Conservation (phyloP, 2,797 vertebrate species). For the Lerista edwardsae region DNA sequence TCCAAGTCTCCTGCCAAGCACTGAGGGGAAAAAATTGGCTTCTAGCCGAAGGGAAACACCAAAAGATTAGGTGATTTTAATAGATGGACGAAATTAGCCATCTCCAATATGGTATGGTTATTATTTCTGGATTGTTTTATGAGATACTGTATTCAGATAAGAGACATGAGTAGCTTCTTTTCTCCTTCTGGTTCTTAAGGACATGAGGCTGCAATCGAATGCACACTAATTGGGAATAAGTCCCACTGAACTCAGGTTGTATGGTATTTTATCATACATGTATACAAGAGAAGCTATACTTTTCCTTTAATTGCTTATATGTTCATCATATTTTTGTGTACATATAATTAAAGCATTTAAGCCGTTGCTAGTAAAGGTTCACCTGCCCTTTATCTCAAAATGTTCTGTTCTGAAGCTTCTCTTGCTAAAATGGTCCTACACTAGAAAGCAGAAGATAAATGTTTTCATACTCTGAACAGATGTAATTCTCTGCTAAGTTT, state of each 20-base stretch:
- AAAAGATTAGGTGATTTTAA: not conserved
- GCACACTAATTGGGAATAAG: not conserved
- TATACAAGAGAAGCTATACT: no score
- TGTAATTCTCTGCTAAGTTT: not conserved
- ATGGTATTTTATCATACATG: no score
- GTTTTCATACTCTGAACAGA: not conserved
- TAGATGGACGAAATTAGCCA: not conserved
- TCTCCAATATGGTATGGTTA: not conserved
- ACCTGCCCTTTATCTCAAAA: not conserved
- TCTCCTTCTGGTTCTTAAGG: not conserved
- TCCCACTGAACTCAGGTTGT: no score
- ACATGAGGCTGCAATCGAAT: not conserved
- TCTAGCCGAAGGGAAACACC: not conserved
- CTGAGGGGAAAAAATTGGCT: not conserved
- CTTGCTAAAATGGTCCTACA: conserved; percentile 15
- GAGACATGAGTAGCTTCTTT: not conserved
- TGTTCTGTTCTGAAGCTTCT: conserved; percentile 19
- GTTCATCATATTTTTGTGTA: no score
- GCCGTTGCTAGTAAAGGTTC: no score
- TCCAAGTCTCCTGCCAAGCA: conserved; percentile 28
- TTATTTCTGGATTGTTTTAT: not conserved
- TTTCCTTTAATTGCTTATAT: no score
- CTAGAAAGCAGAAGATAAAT: not conserved
- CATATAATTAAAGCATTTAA: no score
- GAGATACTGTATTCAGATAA: not conserved